Percentiles rank a stretch among this genome's conserved stretches.
Evolutionary conservation across 2,797 vertebrate species (phyloP).

Genomic region (Craterocephalus amniculus): DNA sequence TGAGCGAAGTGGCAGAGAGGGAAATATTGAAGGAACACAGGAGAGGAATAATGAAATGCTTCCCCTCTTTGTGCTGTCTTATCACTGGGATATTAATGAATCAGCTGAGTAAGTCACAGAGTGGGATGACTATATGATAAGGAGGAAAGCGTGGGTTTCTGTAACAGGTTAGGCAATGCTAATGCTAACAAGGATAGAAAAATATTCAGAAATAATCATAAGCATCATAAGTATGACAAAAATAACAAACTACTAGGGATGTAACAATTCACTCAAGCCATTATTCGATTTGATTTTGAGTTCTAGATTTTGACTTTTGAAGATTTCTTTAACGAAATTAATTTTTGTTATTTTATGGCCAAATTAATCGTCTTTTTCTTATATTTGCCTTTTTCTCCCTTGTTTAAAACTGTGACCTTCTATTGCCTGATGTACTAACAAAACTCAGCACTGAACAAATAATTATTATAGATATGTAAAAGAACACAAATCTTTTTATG

Average conservation of each 20-base stretch:
- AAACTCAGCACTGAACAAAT: no score
- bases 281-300: no score
- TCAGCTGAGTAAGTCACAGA: slow-evolving; percentile 54
- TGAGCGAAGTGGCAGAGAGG: slow-evolving; percentile 63
- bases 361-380: no score
- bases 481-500: no score
- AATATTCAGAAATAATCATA: slow-evolving; percentile 3
- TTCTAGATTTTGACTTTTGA: no score
- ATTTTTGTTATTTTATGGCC: no score
- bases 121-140: slow-evolving; percentile 57
- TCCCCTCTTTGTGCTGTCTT: slow-evolving; percentile 40
- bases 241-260: not conserved
- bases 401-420: no score
- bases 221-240: not conserved
- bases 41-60: slow-evolving; percentile 70
- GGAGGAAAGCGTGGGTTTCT: slow-evolving; percentile 36
- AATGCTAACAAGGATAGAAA: slow-evolving; percentile 12
- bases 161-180: slow-evolving; percentile 11
- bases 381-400: no score
- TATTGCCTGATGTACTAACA: no score
- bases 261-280: no score
- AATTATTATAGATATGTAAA: no score
- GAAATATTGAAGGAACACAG: slow-evolving; percentile 55
- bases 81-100: slow-evolving; percentile 53
- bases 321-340: no score